A percentile compares a stretch with the other conserved stretches of the same genome.
phyloP scores from a whole-genome alignment of 2,888 invertebrate genomes.

The Euphydryas editha region DNA sequence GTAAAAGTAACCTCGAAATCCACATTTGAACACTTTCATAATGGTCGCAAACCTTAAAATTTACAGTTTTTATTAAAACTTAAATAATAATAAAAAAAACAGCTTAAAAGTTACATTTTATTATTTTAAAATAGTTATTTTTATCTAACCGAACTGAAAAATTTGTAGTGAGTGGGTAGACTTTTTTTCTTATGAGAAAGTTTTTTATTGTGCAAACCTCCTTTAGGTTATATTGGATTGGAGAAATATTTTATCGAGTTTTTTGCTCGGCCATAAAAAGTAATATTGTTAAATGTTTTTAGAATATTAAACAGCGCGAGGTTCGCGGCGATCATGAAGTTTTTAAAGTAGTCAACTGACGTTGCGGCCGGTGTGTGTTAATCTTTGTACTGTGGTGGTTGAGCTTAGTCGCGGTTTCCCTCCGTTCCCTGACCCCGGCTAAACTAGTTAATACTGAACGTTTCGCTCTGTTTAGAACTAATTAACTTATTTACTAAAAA shows the following conservation, averaged over 20 bases:
- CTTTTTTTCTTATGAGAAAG: constrained; percentile 24
- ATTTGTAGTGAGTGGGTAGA: constrained; percentile 19
- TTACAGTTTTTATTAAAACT: constrained; percentile 1
- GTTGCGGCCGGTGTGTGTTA: constrained; percentile 13
- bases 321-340: neutral
- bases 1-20: constrained; percentile 19
- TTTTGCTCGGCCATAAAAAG: constrained; percentile 4
- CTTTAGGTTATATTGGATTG: constrained; percentile 6
- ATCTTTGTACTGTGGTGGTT: neutral
- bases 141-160: neutral
- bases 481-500: neutral
- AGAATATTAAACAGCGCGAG: constrained; percentile 6
- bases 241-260: neutral
- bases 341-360: constrained; percentile 15
- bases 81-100: neutral
- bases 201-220: constrained; percentile 19
- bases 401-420: constrained; percentile 15
- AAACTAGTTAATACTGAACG: constrained; percentile 13
- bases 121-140: neutral
- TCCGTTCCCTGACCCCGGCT: constrained; percentile 29
- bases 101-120: neutral
- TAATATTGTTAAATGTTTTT: constrained; percentile 4
- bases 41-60: constrained; percentile 3
- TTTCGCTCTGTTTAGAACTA: constrained; percentile 14
- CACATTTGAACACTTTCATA: constrained; percentile 3